Conservation (phyloP, 2,113 vertebrate species). For the Oreochromis aureus region DNA sequence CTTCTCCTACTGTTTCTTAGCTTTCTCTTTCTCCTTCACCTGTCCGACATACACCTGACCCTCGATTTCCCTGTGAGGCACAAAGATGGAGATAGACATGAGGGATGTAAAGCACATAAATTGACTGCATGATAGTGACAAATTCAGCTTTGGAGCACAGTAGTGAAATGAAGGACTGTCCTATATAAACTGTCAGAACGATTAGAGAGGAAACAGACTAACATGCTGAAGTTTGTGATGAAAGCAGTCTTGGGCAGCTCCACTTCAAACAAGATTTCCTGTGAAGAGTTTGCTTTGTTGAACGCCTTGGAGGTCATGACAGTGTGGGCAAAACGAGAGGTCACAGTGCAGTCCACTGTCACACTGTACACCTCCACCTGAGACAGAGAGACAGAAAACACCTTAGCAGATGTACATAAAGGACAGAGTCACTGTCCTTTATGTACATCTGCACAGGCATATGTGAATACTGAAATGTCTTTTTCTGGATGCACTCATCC, state of each 20-base stretch:
- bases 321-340: constrained; percentile 86
- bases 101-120: background rate
- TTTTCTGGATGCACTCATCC: background rate
- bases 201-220: constrained; percentile 28
- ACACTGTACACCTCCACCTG: no score
- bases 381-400: background rate
- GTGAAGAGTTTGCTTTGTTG: constrained; percentile 77
- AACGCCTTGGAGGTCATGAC: constrained; percentile 82
- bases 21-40: no score
- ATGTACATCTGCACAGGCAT: no score
- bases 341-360: no score
- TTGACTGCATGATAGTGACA: background rate
- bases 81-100: background rate
- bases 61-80: constrained; percentile 75
- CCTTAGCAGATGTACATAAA: background rate
- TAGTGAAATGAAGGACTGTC: no score
- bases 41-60: constrained; percentile 73
- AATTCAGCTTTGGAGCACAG: background rate
- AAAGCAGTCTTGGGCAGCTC: constrained; percentile 93
- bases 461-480: background rate
- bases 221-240: constrained; percentile 96
- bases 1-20: no score
- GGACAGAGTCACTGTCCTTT: background rate
- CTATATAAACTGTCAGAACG: background rate
- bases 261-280: constrained; percentile 86